Percentiles rank a stretch among this genome's conserved stretches.
phyloP scores from a whole-genome alignment of 1,140 invertebrate species.

The Zaprionus capensis region DNA sequence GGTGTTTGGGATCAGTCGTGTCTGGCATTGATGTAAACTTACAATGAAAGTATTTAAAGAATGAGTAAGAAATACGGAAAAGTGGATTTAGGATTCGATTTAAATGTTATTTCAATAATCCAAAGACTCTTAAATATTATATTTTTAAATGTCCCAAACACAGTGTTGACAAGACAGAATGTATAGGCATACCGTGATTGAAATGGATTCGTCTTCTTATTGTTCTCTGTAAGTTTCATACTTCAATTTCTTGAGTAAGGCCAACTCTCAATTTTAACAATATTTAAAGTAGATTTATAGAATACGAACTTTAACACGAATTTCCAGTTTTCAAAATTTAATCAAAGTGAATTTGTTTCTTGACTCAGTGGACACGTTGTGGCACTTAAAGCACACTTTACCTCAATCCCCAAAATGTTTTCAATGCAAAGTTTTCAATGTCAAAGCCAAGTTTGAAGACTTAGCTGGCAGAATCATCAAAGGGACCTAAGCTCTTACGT shows the following conservation, averaged over 20 bases:
- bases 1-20: not conserved
- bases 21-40: not conserved
- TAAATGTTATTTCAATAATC: not conserved
- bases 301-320: too few relatives aligned
- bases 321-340: not conserved
- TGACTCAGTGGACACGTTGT: not conserved
- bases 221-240: too few relatives aligned
- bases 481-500: conserved; percentile 31
- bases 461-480: conserved; percentile 32
- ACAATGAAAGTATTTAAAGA: not conserved
- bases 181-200: rapidly evolving
- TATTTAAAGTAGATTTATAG: not conserved
- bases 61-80: not conserved
- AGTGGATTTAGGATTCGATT: not conserved
- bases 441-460: conserved; percentile 29
- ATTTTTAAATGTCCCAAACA: too few relatives aligned
- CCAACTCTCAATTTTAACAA: not conserved
- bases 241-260: too few relatives aligned
- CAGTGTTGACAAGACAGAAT: too few relatives aligned
- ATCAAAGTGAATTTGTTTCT: not conserved
- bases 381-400: not conserved
- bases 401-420: not conserved
- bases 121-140: too few relatives aligned
- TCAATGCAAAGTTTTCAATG: conserved; percentile 18
- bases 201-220: too few relatives aligned